Conservation (phyloP, 2,888 invertebrate species). For the Steinernema carpocapsae region DNA sequence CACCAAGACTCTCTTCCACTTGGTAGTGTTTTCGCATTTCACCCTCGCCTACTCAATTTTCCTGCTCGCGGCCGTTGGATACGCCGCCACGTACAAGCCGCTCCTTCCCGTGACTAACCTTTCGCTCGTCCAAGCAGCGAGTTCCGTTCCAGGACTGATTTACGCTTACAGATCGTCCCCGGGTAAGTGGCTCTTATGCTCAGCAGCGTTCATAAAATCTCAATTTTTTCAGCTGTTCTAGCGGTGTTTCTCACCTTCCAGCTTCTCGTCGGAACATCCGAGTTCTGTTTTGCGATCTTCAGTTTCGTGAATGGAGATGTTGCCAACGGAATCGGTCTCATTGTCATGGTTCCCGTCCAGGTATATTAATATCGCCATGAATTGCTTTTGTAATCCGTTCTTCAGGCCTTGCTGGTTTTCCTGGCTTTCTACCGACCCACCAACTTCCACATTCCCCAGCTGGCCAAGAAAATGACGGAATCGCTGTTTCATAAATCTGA, state of each 20-base stretch:
- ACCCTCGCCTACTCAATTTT: not conserved
- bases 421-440: too few relatives aligned
- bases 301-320: not conserved
- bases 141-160: not conserved
- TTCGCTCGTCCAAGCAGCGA: not conserved
- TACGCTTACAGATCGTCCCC: not conserved
- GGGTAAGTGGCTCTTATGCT: not conserved
- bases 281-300: not conserved
- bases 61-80: not conserved
- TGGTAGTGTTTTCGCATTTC: not conserved
- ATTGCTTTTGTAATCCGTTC: too few relatives aligned
- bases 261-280: not conserved
- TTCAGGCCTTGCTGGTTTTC: too few relatives aligned
- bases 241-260: not conserved
- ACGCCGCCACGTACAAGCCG: not conserved
- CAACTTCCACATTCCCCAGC: too few relatives aligned
- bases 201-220: not conserved
- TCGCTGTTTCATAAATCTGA: too few relatives aligned
- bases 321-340: not conserved
- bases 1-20: not conserved
- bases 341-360: not conserved
- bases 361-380: too few relatives aligned
- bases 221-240: not conserved
- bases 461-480: too few relatives aligned
- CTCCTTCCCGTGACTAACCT: not conserved